phyloP scores from a whole-genome alignment of 2,797 vertebrate species.

The Vireo griseus region DNA sequence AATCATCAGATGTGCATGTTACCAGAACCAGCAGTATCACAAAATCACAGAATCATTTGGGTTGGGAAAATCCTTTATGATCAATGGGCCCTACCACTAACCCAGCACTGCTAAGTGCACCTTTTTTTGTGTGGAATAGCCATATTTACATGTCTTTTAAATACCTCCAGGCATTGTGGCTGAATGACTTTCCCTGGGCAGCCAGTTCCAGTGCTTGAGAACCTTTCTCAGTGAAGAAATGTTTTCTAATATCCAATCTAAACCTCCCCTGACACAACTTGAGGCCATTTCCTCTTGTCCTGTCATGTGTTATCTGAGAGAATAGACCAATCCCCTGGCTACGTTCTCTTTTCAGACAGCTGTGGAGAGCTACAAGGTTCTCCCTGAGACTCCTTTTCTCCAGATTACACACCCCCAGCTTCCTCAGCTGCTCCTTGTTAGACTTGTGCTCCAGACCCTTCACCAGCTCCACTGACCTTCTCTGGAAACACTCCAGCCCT shows the following conservation, averaged over 20 bases:
- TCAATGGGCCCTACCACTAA: background rate
- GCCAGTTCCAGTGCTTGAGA: background rate
- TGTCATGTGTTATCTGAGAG: fast-evolving
- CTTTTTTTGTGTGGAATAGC: background rate
- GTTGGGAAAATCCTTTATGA: background rate
- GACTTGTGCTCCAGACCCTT: background rate
- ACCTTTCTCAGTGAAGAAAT: background rate
- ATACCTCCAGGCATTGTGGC: background rate
- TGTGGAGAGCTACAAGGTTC: background rate
- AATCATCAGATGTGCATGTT: background rate
- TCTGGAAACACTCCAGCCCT: background rate
- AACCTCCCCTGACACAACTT: background rate
- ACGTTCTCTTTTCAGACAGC: background rate
- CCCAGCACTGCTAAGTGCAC: background rate
- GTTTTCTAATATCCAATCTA: background rate
- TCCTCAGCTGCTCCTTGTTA: background rate
- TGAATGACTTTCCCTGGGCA: background rate
- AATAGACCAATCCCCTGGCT: background rate
- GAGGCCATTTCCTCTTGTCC: background rate
- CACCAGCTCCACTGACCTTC: background rate
- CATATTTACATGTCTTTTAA: background rate
- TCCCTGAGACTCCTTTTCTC: background rate
- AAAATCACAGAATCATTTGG: background rate
- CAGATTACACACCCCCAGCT: background rate
- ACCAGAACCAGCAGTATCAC: background rate